A percentile compares a stretch with the other conserved stretches of the same genome.
These are phyloP conservation scores for Urocynchramus pylzowi DNA, from an alignment of 2,113 vertebrate species.

Conservation along the genomic window DNA sequence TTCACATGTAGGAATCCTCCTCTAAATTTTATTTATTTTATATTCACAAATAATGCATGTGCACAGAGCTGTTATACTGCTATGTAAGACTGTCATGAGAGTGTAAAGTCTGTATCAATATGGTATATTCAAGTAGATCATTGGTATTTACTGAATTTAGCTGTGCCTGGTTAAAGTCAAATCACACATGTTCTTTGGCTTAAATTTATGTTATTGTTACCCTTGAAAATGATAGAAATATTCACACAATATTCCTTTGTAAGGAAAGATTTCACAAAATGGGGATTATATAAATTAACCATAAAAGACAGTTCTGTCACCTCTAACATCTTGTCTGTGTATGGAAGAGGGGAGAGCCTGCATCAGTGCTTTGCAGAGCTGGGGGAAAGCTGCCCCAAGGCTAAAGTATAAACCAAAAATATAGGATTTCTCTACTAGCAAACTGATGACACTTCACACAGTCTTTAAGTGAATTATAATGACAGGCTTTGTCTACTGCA, in stretches of 20 bases:
- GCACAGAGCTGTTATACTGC: not conserved
- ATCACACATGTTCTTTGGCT: not conserved
- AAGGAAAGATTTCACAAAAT: not conserved
- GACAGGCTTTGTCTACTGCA: not conserved
- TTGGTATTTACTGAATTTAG: not conserved
- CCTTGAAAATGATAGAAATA: not conserved
- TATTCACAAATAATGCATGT: not conserved
- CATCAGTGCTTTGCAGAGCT: not conserved
- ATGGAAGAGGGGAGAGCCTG: not conserved
- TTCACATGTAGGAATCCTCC: not conserved
- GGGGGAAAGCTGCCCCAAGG: not conserved
- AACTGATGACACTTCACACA: not conserved
- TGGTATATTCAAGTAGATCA: not conserved
- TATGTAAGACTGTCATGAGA: not conserved
- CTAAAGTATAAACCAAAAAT: not conserved
- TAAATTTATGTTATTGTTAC: not conserved
- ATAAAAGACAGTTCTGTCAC: not conserved
- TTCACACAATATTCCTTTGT: not conserved
- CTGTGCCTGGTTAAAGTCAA: not conserved
- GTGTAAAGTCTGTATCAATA: not conserved
- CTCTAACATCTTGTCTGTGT: not conserved
- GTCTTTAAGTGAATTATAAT: not conserved
- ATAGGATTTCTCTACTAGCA: not conserved
- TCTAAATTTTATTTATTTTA: not conserved
- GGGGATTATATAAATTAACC: not conserved